phyloP scores from a whole-genome alignment of 1,140 invertebrate genomes.

The Pseudomyrmex gracilis region DNA sequence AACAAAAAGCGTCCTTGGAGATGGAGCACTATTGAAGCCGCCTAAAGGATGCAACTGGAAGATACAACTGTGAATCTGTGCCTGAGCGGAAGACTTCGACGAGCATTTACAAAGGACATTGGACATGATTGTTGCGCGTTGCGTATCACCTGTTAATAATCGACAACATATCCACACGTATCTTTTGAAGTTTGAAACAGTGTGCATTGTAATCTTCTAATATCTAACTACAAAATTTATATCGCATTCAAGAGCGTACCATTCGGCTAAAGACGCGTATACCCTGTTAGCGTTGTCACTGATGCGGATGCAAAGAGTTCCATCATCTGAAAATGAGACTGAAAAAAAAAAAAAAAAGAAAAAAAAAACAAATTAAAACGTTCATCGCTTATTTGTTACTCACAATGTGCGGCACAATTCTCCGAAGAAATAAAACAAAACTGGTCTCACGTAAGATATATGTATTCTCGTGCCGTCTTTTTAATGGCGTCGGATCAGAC shows the following conservation, averaged over 20 bases:
- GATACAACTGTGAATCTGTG: conserved; percentile 23
- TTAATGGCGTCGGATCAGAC: conserved; percentile 78
- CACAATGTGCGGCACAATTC: not conserved
- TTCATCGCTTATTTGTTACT: no score
- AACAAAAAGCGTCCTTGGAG: conserved; percentile 2
- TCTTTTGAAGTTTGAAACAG: not conserved
- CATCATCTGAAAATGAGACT: conserved; percentile 33
- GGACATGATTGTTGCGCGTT: conserved; percentile 60
- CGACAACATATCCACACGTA: not conserved
- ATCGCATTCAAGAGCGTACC: conserved; percentile 33
- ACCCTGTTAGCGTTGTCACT: conserved; percentile 44
- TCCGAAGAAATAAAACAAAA: not conserved
- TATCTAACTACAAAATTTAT: not conserved
- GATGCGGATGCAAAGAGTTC: conserved; percentile 37
- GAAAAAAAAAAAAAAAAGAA: conserved; percentile 33
- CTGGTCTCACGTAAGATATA: not conserved
- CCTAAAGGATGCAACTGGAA: conserved; percentile 32
- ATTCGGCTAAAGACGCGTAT: conserved; percentile 13
- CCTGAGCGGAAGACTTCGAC: not conserved
- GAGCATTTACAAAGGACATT: conserved; percentile 42
- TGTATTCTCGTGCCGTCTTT: conserved; percentile 38
- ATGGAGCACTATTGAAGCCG: conserved; percentile 27
- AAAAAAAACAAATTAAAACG: no score
- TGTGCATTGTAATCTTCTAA: not conserved
- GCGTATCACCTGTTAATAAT: conserved; percentile 39